Conservation (phyloP, 2,888 invertebrate genomes). For the Drosophila demipolita region DNA sequence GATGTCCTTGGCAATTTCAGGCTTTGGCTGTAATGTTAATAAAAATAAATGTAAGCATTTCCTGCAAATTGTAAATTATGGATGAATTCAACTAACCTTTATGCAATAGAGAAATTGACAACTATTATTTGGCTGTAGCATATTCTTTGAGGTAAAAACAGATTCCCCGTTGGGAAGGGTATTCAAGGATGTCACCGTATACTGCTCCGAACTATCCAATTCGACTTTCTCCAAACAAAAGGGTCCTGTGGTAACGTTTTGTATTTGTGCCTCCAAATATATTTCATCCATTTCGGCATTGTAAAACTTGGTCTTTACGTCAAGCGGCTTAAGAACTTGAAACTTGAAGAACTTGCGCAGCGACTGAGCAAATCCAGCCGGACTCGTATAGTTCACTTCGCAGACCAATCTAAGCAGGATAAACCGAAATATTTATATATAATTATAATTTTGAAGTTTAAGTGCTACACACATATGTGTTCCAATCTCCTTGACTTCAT, state of each 20-base stretch:
- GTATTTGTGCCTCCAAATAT: conserved; percentile 91
- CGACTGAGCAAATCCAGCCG: conserved; percentile 91
- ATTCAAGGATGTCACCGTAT: conserved; percentile 92
- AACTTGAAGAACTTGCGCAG: conserved; percentile 99
- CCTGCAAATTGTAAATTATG: too few species aligned
- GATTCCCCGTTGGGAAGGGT: conserved; percentile 88
- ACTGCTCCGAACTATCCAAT: conserved; percentile 95
- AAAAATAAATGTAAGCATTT: background rate
- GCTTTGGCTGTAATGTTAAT: conserved; percentile 87
- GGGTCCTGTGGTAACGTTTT: conserved; percentile 96
- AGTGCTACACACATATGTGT: conserved; percentile 93
- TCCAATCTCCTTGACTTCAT: conserved; percentile 99
- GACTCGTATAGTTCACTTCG: conserved; percentile 95
- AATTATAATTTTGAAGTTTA: background rate
- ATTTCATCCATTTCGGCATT: conserved; percentile 95
- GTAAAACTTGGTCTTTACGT: conserved; percentile 99
- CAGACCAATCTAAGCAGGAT: conserved; percentile 91
- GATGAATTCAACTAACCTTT: conserved; percentile 83
- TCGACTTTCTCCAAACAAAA: conserved; percentile 97
- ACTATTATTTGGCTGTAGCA: conserved; percentile 95
- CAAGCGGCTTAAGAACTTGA: conserved; percentile 98
- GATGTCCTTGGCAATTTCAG: conserved; percentile 90
- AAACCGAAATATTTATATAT: background rate
- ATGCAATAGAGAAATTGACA: conserved; percentile 98
- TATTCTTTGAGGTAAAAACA: conserved; percentile 91